Evolutionary conservation across 2,113 vertebrate species (phyloP).

Genomic region (Okapia johnstoni): DNA sequence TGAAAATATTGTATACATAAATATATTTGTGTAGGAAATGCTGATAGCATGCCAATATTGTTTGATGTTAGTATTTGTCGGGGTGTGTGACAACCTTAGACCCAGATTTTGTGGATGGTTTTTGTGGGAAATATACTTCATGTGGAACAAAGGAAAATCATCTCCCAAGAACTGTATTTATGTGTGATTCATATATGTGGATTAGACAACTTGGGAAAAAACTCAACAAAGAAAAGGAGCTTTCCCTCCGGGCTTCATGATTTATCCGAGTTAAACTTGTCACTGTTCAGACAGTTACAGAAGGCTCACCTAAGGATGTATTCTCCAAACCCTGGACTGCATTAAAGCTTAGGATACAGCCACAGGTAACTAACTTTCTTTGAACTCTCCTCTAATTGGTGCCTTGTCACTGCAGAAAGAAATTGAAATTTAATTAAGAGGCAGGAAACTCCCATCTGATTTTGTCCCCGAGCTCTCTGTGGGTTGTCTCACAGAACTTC

Average conservation of each 20-base stretch:
- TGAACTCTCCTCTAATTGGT: constrained; percentile 6
- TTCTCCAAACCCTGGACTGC: not conserved
- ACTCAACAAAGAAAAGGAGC: constrained; percentile 35
- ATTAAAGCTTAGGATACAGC: not conserved
- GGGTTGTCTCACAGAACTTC: not conserved
- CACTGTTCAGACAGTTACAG: not conserved
- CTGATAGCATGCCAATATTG: not conserved
- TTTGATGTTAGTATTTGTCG: not conserved
- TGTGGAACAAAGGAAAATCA: not conserved
- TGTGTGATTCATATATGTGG: constrained; percentile 34
- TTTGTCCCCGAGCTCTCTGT: not conserved
- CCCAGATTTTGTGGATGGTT: not conserved
- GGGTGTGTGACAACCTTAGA: constrained; percentile 1
- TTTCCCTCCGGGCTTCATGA: not conserved
- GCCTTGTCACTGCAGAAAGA: constrained; percentile 16
- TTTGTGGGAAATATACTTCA: constrained; percentile 2
- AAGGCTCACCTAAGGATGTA: not conserved
- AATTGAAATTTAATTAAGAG: constrained; percentile 48
- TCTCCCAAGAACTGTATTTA: constrained; percentile 20
- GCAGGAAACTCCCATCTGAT: constrained; percentile 42
- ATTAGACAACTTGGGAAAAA: constrained; percentile 41
- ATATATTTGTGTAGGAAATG: not conserved
- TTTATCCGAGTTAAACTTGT: constrained; percentile 32
- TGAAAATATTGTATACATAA: not conserved
- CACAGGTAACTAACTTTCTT: constrained; percentile 35